Percentiles rank a stretch among this genome's conserved stretches.
Conservation (phyloP, 2,888 invertebrate species). For the Plagodis pulveraria region DNA sequence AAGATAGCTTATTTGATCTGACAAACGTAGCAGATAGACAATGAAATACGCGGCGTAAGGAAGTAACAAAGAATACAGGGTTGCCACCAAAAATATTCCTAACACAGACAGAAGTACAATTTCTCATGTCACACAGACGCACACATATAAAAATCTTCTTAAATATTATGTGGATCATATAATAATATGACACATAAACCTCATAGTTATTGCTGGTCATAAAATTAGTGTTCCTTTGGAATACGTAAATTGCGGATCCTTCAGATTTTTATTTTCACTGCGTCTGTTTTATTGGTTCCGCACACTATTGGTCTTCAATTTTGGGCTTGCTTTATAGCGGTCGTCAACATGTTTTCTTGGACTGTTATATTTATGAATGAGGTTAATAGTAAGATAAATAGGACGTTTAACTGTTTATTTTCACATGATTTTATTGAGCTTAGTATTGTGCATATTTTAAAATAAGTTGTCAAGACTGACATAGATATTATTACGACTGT, state of each 20-base stretch:
- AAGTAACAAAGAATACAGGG: too few species aligned
- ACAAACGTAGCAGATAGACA: too few species aligned
- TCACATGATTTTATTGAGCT: too few species aligned
- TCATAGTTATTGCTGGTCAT: slow-evolving; percentile 36
- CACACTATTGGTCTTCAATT: slow-evolving; percentile 38
- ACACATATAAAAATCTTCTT: slow-evolving; percentile 5
- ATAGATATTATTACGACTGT: too few species aligned
- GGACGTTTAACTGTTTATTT: not conserved
- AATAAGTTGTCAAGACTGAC: too few species aligned
- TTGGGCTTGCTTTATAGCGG: slow-evolving; percentile 28
- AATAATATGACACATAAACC: slow-evolving; percentile 38
- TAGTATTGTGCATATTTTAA: too few species aligned
- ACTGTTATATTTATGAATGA: slow-evolving; percentile 13
- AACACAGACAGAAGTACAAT: too few species aligned
- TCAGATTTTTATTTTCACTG: slow-evolving; percentile 36
- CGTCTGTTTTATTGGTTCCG: slow-evolving; percentile 34
- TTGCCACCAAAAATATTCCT: too few species aligned
- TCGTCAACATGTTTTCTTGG: slow-evolving; percentile 18
- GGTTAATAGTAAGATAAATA: slow-evolving; percentile 1
- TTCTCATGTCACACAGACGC: not conserved
- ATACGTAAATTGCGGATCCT: slow-evolving; percentile 42
- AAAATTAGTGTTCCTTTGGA: slow-evolving; percentile 41
- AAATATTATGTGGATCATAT: slow-evolving; percentile 27
- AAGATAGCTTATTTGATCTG: too few species aligned
- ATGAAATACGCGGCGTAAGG: too few species aligned